Evolutionary conservation across 2,113 vertebrate genomes (phyloP).

Genomic region (Shinisaurus crocodilurus): DNA sequence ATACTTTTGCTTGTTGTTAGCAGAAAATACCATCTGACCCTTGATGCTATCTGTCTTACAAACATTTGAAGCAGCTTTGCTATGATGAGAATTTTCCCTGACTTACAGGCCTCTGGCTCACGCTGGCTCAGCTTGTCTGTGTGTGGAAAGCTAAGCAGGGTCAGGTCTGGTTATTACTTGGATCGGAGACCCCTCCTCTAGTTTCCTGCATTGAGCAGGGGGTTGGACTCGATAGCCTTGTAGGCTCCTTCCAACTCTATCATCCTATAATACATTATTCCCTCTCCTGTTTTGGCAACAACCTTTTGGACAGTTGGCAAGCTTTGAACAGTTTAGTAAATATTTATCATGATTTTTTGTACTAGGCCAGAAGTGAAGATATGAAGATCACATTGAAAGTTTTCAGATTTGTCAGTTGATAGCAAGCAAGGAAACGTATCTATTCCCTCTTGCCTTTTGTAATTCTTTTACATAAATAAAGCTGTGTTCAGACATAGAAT

Average conservation of each 20-base stretch:
- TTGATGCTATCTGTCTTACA: background rate
- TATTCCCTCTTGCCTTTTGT: background rate
- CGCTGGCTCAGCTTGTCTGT: too few relatives aligned
- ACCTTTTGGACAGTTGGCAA: background rate
- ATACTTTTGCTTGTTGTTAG: background rate
- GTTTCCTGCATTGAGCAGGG: too few relatives aligned
- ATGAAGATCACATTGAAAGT: background rate
- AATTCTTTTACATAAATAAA: background rate
- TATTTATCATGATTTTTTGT: background rate
- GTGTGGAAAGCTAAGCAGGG: too few relatives aligned
- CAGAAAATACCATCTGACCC: background rate
- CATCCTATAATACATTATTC: too few relatives aligned
- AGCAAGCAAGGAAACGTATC: background rate
- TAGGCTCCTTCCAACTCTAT: too few relatives aligned
- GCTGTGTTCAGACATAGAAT: background rate
- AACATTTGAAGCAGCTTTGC: background rate
- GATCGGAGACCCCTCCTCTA: too few relatives aligned
- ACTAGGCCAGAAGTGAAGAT: background rate
- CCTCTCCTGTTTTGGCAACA: background rate
- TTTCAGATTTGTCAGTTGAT: background rate
- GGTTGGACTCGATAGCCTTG: too few relatives aligned
- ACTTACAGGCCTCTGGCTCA: too few relatives aligned
- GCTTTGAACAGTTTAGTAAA: background rate
- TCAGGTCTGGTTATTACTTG: too few relatives aligned
- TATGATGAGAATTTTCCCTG: background rate